Percentiles rank a stretch among this genome's conserved stretches.
phyloP scores from a whole-genome alignment of 2,797 vertebrate genomes.

The Sebastes diploproa region DNA sequence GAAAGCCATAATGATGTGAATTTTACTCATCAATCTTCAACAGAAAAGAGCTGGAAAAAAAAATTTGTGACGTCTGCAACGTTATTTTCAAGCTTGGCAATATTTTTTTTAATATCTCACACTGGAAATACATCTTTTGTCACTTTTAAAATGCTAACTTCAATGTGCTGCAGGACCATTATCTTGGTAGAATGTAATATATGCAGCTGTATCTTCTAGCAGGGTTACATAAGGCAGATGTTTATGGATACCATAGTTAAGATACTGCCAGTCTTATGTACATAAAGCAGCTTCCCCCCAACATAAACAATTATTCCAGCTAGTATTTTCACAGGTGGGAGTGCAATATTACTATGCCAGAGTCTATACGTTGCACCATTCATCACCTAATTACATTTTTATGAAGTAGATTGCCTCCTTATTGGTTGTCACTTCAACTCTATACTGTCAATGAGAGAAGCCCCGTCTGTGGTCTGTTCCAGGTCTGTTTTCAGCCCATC shows the following conservation, averaged over 20 bases:
- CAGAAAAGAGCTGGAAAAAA: slow-evolving; percentile 6
- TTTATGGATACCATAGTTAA: slow-evolving; percentile 20
- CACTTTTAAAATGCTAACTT: not conserved
- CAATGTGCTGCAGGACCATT: not conserved
- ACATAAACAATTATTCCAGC: slow-evolving; percentile 72
- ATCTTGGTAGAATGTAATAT: not conserved
- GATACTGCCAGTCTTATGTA: slow-evolving; percentile 15
- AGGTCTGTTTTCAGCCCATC: slow-evolving; percentile 27
- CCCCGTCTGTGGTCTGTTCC: slow-evolving; percentile 44
- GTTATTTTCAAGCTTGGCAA: slow-evolving; percentile 6
- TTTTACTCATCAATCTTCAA: slow-evolving; percentile 59
- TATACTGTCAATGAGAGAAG: slow-evolving; percentile 34
- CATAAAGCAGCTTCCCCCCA: slow-evolving; percentile 34
- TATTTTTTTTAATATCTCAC: not conserved
- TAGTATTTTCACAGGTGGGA: slow-evolving; percentile 65
- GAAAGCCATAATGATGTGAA: slow-evolving; percentile 54
- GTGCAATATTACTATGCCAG: slow-evolving; percentile 64
- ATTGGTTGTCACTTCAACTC: slow-evolving; percentile 74
- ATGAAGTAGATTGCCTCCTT: slow-evolving; percentile 70
- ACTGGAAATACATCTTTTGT: slow-evolving; percentile 11
- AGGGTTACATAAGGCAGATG: slow-evolving; percentile 18
- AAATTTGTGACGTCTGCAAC: not conserved
- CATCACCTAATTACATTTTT: slow-evolving; percentile 75
- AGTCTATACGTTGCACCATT: slow-evolving; percentile 68
- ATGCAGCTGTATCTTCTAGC: not conserved